A percentile compares a stretch with the other conserved stretches of the same genome.
phyloP scores from a whole-genome alignment of 2,888 invertebrate species.

The Pristionchus japonicus region DNA sequence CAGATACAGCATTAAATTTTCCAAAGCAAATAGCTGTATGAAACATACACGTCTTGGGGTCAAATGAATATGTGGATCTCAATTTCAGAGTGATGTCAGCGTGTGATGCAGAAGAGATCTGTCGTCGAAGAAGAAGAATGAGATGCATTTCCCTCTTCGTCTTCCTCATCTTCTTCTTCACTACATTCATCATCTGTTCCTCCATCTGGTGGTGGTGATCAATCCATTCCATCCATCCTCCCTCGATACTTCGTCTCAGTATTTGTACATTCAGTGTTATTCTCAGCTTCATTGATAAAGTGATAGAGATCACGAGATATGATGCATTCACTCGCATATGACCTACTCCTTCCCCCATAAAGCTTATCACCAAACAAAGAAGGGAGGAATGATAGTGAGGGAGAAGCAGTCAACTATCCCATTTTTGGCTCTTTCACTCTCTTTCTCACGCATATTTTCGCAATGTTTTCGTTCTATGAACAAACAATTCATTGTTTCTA shows the following conservation, averaged over 20 bases:
- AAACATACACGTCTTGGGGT: too few relatives aligned
- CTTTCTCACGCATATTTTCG: not conserved
- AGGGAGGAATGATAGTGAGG: not conserved
- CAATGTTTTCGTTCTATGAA: not conserved
- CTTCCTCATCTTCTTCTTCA: not conserved
- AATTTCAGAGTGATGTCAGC: not conserved
- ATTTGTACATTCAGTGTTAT: conserved; percentile 7
- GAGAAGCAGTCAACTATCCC: not conserved
- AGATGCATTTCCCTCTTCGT: not conserved
- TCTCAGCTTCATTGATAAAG: not conserved
- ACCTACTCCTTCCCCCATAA: not conserved
- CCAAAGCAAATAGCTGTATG: too few relatives aligned
- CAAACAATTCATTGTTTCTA: not conserved
- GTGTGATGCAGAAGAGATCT: not conserved
- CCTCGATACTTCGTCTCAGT: not conserved
- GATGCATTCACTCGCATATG: not conserved
- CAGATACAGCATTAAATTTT: too few relatives aligned
- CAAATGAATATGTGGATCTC: too few relatives aligned
- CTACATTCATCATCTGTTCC: not conserved
- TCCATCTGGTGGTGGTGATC: not conserved
- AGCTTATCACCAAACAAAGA: conserved; percentile 4
- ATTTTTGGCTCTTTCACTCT: not conserved
- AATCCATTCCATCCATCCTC: not conserved
- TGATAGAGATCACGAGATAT: not conserved
- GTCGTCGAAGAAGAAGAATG: not conserved